phyloP scores from a whole-genome alignment of 1,140 invertebrate species.

The Bactericera cockerelli region DNA sequence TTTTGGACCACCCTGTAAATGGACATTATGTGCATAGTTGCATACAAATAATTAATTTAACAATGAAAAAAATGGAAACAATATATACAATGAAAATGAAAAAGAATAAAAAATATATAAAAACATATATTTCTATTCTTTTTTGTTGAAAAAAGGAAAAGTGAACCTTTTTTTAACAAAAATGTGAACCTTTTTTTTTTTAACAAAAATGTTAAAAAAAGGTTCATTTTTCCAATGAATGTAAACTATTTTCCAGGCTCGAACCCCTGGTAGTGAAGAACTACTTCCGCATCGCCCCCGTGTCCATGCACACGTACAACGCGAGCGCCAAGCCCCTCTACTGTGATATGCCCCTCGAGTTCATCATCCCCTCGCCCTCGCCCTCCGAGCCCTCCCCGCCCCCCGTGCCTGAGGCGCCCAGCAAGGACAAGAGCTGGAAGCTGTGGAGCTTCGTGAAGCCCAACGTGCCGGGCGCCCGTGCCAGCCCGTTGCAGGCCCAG shows the following conservation, averaged over 20 bases:
- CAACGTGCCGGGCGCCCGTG: conserved; percentile 32
- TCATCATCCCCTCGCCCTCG: conserved; percentile 22
- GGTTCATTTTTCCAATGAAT: too few species aligned
- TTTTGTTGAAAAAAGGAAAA: too few species aligned
- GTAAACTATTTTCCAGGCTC: conserved; percentile 40
- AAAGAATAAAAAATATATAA: too few species aligned
- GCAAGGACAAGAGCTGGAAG: conserved; percentile 27
- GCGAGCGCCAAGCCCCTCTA: conserved; percentile 24
- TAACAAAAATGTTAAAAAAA: too few species aligned
- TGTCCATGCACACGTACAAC: conserved; percentile 44
- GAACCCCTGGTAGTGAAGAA: conserved; percentile 54
- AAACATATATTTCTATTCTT: too few species aligned
- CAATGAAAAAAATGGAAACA: too few species aligned
- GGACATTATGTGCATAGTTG: too few species aligned
- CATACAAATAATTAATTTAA: too few species aligned
- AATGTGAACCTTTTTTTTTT: too few species aligned
- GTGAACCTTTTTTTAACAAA: too few species aligned
- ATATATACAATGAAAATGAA: too few species aligned
- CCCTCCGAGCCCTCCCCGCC: conserved; percentile 18
- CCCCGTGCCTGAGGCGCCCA: background rate
- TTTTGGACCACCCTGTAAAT: too few species aligned
- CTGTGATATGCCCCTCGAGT: conserved; percentile 30
- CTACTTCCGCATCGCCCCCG: conserved; percentile 47
- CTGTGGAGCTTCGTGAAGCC: conserved; percentile 35
- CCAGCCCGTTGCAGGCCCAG: conserved; percentile 29